Evolutionary conservation across 2,888 invertebrate species (phyloP), one percentile per base, ranked within the genome.

Genomic region (Vannuccia rotundouncinata): DNA sequence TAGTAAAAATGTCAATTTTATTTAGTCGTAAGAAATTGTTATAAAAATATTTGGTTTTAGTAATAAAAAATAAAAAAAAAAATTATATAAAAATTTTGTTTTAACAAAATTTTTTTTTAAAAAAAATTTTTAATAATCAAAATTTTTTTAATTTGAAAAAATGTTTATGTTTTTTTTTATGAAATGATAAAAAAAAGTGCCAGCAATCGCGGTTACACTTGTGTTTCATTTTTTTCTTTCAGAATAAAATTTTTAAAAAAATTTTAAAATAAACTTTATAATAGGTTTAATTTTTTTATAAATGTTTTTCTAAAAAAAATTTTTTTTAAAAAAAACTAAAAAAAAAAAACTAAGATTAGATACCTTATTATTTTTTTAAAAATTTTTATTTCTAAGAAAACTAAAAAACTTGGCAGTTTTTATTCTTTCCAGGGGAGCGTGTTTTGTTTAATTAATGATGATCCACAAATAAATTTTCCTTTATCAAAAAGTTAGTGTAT

Each of bases 181-280:
- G 25, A 66, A 66, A 22, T n/a, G 66, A 66, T 66, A n/a, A 66
- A 66, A 66, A n/a, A 66, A n/a, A 66, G 66, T 66, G 66, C 66
- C 66, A 66, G 66, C 66, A 66, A n/a, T 66, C 66, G 66, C 66
- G 66, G 66, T 66, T 66, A 66, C 66, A 66, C 66, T 66, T n/a
- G 25, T n/a, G 10, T 22, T 66, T 66, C 25, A n/a, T 22, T 66
- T 66, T 66, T 66, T 66, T n/a, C 25, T 66, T 5, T 66, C 25
- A 66, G 66, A 66, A n/a, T 5, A 66, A 66, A 66, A n/a, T 5
- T n/a, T n/a, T n/a, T 66, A 22, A 66, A 66, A 66, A n/a, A n/a
- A 66, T n/a, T 66, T 66, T 22, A 66, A 66, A n/a, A n/a, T n/a
- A 66, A 66, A 66, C 66, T 66, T n/a, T n/a, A 66, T 66, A 66